phyloP scores from a whole-genome alignment of 2,888 invertebrate species.

The Cynaeus angustus region DNA sequence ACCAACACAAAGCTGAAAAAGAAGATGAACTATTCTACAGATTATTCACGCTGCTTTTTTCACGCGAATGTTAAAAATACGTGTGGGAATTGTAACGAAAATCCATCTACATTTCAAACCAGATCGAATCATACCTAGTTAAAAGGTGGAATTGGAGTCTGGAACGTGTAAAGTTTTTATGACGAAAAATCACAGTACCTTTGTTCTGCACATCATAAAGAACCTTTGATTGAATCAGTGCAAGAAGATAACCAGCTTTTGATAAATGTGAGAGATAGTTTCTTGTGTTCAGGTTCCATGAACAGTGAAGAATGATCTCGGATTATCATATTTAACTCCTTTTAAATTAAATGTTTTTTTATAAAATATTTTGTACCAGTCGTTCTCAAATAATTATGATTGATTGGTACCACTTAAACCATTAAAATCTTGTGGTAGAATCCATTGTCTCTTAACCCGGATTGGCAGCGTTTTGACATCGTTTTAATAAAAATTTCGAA shows the following conservation, averaged over 20 bases:
- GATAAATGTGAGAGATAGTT: constrained; percentile 14
- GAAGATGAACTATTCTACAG: constrained; percentile 18
- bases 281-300: constrained; percentile 3
- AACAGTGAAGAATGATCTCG: not conserved
- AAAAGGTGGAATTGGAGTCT: constrained; percentile 33
- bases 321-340: no score
- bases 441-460: no score
- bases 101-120: constrained; percentile 43
- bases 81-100: constrained; percentile 49
- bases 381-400: no score
- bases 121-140: constrained; percentile 48
- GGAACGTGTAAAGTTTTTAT: constrained; percentile 42
- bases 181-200: constrained; percentile 23
- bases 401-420: no score
- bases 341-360: no score
- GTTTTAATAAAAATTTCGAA: no score
- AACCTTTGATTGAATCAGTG: constrained; percentile 13
- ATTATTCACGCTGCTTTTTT: constrained; percentile 44
- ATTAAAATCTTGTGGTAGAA: no score
- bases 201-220: constrained; percentile 22
- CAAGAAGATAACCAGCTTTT: constrained; percentile 14
- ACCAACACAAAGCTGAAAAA: constrained; percentile 19
- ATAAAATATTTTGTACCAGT: no score
- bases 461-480: no score
- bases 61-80: constrained; percentile 36